These are phyloP conservation scores for Aurelia sp. DNA, from an alignment of 30 jellyfish, hydroid and myxozoan species.

Conservation along the genomic window DNA sequence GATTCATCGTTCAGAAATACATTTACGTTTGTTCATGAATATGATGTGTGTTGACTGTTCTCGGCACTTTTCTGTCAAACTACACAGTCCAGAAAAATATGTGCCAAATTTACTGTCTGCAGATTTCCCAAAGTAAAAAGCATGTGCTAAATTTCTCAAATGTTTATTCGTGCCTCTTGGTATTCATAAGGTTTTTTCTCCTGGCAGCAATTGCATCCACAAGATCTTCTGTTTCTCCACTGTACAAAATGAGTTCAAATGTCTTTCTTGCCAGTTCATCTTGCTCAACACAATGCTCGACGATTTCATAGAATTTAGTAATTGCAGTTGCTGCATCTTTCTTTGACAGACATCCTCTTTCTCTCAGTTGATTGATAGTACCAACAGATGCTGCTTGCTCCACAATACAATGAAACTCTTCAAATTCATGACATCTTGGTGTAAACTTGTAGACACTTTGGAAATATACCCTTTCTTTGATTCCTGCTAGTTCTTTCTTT, in stretches of 20 bases:
- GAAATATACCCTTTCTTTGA: slow-evolving; percentile 21
- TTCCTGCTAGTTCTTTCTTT: slow-evolving; percentile 32
- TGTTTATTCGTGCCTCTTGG: too few relatives aligned
- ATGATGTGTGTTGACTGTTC: too few relatives aligned
- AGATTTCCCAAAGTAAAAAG: too few relatives aligned
- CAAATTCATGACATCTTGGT: slow-evolving; percentile 7
- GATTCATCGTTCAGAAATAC: too few relatives aligned
- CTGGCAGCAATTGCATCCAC: slow-evolving; percentile 43
- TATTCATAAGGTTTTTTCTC: background rate
- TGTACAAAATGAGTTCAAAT: slow-evolving; percentile 39
- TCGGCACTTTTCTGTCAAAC: too few relatives aligned
- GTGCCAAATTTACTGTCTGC: too few relatives aligned
- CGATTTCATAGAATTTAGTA: slow-evolving; percentile 1
- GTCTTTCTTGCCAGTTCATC: background rate
- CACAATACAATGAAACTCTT: slow-evolving; percentile 43
- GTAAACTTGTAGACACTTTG: slow-evolving; percentile 49
- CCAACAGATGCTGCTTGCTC: slow-evolving; percentile 41
- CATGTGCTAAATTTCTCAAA: too few relatives aligned
- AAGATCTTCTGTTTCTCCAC: slow-evolving; percentile 48
- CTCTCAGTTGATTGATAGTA: slow-evolving; percentile 3
- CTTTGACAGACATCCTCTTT: background rate
- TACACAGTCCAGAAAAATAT: too few relatives aligned
- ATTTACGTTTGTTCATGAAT: too few relatives aligned
- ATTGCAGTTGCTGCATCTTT: background rate
- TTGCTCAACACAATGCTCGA: background rate